Percentiles rank a stretch among this genome's conserved stretches.
phyloP scores from a whole-genome alignment of 1,140 invertebrate genomes.

The Drosophila pseudoananassae region DNA sequence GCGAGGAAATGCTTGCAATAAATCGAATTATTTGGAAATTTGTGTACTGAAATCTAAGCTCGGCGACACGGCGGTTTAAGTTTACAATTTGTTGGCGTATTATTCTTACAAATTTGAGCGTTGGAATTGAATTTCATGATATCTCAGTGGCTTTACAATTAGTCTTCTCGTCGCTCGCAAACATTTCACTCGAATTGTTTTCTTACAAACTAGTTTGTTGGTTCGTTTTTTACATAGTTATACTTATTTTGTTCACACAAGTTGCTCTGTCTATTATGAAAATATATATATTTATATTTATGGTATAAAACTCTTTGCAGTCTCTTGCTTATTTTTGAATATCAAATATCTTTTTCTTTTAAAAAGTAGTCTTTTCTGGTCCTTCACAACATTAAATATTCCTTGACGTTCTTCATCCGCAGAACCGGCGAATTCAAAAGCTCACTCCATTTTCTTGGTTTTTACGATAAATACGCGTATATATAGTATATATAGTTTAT shows the following conservation, averaged over 20 bases:
- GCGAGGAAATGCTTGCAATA: slow-evolving; percentile 32
- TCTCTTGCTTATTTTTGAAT: slow-evolving; percentile 54
- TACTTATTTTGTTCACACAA: slow-evolving; percentile 47
- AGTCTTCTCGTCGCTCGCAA: slow-evolving; percentile 1
- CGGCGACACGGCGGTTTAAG: slow-evolving; percentile 5
- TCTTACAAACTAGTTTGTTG: slow-evolving; percentile 34
- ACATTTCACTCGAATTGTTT: slow-evolving; percentile 11
- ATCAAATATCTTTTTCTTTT: slow-evolving; percentile 65
- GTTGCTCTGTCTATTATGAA: slow-evolving; percentile 39
- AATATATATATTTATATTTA: slow-evolving; percentile 31
- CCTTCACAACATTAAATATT: slow-evolving; percentile 27
- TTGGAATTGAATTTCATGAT: slow-evolving; percentile 6
- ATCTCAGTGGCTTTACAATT: not conserved
- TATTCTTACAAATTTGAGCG: slow-evolving; percentile 16
- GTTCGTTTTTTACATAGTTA: slow-evolving; percentile 21
- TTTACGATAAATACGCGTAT: slow-evolving; percentile 33
- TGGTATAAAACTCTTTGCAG: slow-evolving; percentile 50
- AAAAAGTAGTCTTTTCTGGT: slow-evolving; percentile 73
- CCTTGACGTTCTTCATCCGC: slow-evolving; percentile 7
- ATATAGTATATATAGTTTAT: slow-evolving; percentile 38
- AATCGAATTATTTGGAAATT: slow-evolving; percentile 21
- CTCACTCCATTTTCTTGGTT: slow-evolving; percentile 10
- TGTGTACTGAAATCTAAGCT: slow-evolving; percentile 24
- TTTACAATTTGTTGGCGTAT: slow-evolving; percentile 21
- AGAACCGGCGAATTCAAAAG: slow-evolving; percentile 33